These are phyloP conservation scores for Euwallacea fornicatus DNA, from an alignment of 1,140 invertebrate species.

Conservation along the genomic window DNA sequence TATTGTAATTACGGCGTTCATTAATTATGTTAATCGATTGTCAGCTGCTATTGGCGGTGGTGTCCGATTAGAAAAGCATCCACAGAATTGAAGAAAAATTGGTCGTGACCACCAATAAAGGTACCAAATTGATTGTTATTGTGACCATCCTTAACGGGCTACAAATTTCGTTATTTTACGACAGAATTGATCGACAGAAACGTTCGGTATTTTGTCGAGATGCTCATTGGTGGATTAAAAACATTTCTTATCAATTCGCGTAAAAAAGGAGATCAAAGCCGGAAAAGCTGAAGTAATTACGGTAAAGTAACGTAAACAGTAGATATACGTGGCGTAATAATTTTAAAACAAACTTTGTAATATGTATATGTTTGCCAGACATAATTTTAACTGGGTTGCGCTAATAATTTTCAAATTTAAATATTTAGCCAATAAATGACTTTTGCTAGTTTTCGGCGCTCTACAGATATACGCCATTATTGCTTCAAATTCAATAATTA, in stretches of 20 bases:
- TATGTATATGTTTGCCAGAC: not conserved
- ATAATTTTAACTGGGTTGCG: not conserved
- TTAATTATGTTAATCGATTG: constrained; percentile 29
- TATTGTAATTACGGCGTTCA: constrained; percentile 9
- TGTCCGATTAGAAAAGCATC: constrained; percentile 9
- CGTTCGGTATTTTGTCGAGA: no score
- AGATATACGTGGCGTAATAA: no score
- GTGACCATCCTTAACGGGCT: no score
- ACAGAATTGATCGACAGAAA: no score
- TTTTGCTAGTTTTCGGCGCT: not conserved
- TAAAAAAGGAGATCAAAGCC: no score
- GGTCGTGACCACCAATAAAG: constrained; percentile 3
- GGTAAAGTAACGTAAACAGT: no score
- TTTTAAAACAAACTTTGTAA: not conserved
- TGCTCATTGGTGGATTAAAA: no score
- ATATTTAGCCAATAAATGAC: constrained; percentile 4
- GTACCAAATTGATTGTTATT: constrained; percentile 12
- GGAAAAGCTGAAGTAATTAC: no score
- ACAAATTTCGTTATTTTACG: no score
- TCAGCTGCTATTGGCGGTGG: constrained; percentile 3
- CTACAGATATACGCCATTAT: not conserved
- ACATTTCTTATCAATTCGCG: no score
- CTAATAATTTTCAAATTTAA: constrained; percentile 1
- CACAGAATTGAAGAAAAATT: constrained; percentile 18
- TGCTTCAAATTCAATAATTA: constrained; percentile 5